Conservation (phyloP, 1,140 invertebrate species). For the Tetragonula clypearis region DNA sequence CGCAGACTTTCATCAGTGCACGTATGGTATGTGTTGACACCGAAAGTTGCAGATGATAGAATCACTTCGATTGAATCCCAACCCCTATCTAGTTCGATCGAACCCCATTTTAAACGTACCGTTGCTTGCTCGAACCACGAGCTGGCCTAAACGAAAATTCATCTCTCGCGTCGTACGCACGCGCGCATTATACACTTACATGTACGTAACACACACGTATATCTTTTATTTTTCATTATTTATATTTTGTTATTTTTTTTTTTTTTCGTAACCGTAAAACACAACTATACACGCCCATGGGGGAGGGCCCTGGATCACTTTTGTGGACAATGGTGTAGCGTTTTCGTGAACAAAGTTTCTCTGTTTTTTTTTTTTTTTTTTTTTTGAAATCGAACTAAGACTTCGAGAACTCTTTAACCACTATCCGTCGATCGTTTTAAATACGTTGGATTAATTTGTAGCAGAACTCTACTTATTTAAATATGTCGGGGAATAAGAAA, state of each 20-base stretch:
- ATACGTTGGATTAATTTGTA: neutral
- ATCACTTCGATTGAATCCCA: conserved; percentile 42
- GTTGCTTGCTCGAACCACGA: conserved; percentile 54
- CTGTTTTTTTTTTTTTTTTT: too few species aligned
- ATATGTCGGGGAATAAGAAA: too few species aligned
- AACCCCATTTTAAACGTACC: conserved; percentile 40
- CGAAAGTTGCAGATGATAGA: conserved; percentile 27
- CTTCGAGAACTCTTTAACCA: conserved; percentile 10
- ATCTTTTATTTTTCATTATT: neutral
- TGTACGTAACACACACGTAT: conserved; percentile 2
- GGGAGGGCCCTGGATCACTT: neutral
- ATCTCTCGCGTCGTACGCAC: conserved; percentile 3
- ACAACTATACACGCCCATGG: neutral
- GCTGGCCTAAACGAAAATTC: conserved; percentile 52
- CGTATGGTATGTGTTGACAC: neutral
- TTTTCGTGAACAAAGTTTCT: neutral
- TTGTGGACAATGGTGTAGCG: conserved; percentile 35
- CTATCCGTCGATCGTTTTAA: neutral
- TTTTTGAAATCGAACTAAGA: neutral
- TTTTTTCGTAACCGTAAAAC: conserved; percentile 8
- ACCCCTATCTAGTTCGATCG: conserved; percentile 8
- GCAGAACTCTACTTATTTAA: neutral
- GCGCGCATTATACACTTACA: conserved; percentile 35
- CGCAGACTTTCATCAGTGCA: conserved; percentile 36
- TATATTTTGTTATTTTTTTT: neutral